Conservation (phyloP, 2,113 vertebrate genomes). For the Mirza zaza region DNA sequence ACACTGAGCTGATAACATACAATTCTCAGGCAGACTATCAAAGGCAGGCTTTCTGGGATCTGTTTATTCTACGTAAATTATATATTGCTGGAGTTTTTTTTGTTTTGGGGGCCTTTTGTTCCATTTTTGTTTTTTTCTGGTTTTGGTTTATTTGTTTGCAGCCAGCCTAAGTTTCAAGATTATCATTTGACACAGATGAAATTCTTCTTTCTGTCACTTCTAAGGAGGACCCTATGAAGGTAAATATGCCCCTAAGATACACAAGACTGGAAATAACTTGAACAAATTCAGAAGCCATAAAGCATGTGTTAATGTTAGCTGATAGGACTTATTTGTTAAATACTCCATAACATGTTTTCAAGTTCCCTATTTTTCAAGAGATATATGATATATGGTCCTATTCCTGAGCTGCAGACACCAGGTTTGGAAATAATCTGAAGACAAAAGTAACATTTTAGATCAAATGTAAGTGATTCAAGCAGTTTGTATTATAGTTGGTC, state of each 20-base stretch:
- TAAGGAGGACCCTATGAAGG: not conserved
- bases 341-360: not conserved
- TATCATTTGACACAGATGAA: not conserved
- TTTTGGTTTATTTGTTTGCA: not conserved
- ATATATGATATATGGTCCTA: not conserved
- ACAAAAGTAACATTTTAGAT: not conserved
- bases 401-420: not conserved
- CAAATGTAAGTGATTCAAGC: not conserved
- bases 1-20: not conserved
- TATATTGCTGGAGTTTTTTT: not conserved
- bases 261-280: not conserved
- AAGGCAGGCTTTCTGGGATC: not conserved
- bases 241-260: not conserved
- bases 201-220: not conserved
- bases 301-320: not conserved
- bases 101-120: accelerated
- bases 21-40: not conserved
- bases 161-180: not conserved
- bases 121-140: not conserved
- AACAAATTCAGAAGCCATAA: not conserved
- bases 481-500: not conserved
- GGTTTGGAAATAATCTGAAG: not conserved
- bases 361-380: not conserved
- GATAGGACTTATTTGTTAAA: not conserved
- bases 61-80: not conserved